Percentiles rank a stretch among this genome's conserved stretches.
Conservation (phyloP, 2,888 invertebrate genomes). For the Blastobasis lacticolella region DNA sequence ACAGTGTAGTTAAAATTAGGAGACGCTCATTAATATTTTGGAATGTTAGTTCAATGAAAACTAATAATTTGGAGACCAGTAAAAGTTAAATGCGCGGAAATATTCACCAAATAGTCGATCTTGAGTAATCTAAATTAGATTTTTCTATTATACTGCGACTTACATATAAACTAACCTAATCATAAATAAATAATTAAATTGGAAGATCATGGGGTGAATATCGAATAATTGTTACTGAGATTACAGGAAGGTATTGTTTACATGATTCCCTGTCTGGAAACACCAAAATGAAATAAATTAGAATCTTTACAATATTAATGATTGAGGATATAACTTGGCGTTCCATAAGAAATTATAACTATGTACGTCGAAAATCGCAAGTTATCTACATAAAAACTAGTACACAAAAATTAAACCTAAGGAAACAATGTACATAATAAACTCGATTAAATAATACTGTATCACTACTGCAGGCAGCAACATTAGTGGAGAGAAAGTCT, state of each 20-base stretch:
- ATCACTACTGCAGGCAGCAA: slow-evolving; percentile 60
- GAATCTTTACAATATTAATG: slow-evolving; percentile 1
- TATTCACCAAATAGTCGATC: too few species aligned
- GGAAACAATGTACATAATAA: slow-evolving; percentile 61
- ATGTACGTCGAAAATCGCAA: slow-evolving; percentile 26
- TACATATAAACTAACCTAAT: slow-evolving; percentile 54
- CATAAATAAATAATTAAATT: slow-evolving; percentile 60
- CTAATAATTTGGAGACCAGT: too few species aligned
- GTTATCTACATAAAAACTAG: slow-evolving; percentile 48
- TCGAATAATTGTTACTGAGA: slow-evolving; percentile 15
- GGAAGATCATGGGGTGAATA: slow-evolving; percentile 54
- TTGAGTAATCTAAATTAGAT: too few species aligned
- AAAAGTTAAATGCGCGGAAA: too few species aligned
- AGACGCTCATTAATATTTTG: too few species aligned
- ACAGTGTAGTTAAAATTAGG: too few species aligned
- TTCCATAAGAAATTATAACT: background rate
- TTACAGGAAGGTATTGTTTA: slow-evolving; percentile 1
- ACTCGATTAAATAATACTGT: slow-evolving; percentile 70
- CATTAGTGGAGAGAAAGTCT: slow-evolving; percentile 34
- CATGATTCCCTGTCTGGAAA: slow-evolving; percentile 8
- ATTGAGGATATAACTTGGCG: slow-evolving; percentile 1
- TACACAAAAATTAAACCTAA: slow-evolving; percentile 43
- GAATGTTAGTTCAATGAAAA: too few species aligned
- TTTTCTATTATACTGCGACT: slow-evolving; percentile 28
- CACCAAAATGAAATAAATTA: background rate